Evolutionary conservation across 2,888 invertebrate genomes (phyloP).

Genomic region (Pelosia muscerda): DNA sequence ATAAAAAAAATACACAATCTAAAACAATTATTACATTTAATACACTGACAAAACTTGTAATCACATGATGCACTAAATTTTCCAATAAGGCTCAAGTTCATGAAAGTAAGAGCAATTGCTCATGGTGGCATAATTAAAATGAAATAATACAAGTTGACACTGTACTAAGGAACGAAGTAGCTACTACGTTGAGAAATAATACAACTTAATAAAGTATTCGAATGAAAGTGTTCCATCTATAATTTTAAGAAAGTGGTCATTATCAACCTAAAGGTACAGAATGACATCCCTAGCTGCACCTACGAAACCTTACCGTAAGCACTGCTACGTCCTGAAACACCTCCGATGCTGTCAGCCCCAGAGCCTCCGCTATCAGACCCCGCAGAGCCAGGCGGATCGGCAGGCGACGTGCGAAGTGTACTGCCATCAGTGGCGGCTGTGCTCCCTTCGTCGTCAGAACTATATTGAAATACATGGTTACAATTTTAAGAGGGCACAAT

Average conservation of each 20-base stretch:
- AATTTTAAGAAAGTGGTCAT: too few species aligned
- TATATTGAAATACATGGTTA: constrained; percentile 59
- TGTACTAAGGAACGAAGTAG: too few species aligned
- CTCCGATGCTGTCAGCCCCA: constrained; percentile 96
- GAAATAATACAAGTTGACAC: too few species aligned
- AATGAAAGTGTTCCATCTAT: too few species aligned
- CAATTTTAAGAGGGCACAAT: too few species aligned
- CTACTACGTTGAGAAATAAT: too few species aligned
- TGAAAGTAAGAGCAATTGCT: background rate
- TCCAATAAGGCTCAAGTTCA: too few species aligned
- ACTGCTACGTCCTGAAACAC: constrained; percentile 97
- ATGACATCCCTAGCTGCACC: background rate
- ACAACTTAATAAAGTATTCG: too few species aligned
- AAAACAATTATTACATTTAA: background rate
- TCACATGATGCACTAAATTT: background rate
- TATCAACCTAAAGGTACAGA: too few species aligned
- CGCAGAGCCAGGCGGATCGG: constrained; percentile 83
- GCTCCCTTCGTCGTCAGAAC: constrained; percentile 97
- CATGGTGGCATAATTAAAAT: background rate
- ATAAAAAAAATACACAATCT: constrained; percentile 7
- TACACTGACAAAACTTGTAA: background rate
- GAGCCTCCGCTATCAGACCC: constrained; percentile 97
- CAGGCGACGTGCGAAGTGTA: constrained; percentile 90
- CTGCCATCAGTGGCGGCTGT: constrained; percentile 98
- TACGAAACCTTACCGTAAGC: constrained; percentile 90